Base-by-base conservation (phyloP, 2,888 invertebrate species). In the Odontocerum albicorne region DNA sequence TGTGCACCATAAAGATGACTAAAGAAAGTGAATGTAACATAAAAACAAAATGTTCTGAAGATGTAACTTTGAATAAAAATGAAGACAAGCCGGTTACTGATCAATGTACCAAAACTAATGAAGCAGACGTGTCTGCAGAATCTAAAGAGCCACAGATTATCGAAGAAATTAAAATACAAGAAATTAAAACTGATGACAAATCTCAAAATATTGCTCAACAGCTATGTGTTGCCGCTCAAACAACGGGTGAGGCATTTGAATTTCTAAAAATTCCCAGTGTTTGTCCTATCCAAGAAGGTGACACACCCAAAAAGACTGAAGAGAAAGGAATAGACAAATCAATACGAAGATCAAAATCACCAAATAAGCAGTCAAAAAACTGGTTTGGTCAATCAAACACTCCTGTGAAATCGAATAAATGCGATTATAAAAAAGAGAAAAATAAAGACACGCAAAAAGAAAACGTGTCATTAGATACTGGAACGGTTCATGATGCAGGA, bases 331-430 rank as follows among this genome's bases (percentile, higher is more conserved):
- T 13, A 15, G 46, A 31, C 21, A 56, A 60, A n/a, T n/a, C n/a
- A n/a, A n/a, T n/a, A 54, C 27, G 36, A 10, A 8, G 42, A 36
- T 12, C 45, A 51, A 46, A 44, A 42, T 55, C 60, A 6, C 57
- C 60, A 13, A 17, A 31, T 22, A 55, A 55, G 46, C 54, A 57
- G 49, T 72, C 78, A 78, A 78, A 78, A 78, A 78, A 78, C 78
- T 78, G 77, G 67, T 63, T 75, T 73, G 77, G 77, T 70, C 75
- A 72, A 60, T 72, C 72, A 70, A 71, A 73, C 68, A 74, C 75
- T 71, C 77, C 77, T 78, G 78, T 68, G 66, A 71, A 68, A 77
- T 78, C 77, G 77, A 77, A 70, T 78, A 78, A 64, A 68, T 69
- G 65, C 2, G 78, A 77, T 58, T 78, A 75, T 59, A 78, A 78